Conservation (phyloP, 2,888 invertebrate genomes). For the Sturmia bella region DNA sequence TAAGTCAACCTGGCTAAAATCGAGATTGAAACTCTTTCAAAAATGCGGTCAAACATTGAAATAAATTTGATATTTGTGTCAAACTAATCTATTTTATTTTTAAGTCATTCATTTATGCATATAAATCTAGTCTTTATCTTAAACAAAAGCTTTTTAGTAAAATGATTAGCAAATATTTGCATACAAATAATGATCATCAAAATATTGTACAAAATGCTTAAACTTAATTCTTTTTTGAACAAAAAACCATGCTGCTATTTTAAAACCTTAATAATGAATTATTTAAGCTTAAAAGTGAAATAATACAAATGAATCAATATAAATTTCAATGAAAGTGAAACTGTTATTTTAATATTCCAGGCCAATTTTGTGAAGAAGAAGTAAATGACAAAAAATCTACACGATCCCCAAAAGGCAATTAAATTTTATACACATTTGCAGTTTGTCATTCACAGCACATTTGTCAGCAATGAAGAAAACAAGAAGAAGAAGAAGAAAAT, state of each 20-base stretch:
- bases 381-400: conserved; percentile 10
- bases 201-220: neutral
- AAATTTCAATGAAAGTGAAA: conserved; percentile 60
- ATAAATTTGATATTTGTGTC: neutral
- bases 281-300: conserved; percentile 17
- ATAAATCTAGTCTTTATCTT: neutral
- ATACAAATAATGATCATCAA: neutral
- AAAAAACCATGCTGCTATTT: neutral
- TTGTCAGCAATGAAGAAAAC: neutral
- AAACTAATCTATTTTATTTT: neutral
- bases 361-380: conserved; percentile 2
- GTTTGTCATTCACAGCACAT: conserved; percentile 3
- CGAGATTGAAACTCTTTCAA: neutral
- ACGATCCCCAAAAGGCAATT: neutral
- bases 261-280: neutral
- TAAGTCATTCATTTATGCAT: neutral
- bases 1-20: too few species aligned
- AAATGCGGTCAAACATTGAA: conserved; percentile 12
- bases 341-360: conserved; percentile 50
- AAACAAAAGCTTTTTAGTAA: too few species aligned
- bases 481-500: neutral
- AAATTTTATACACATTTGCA: conserved; percentile 2
- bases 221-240: neutral
- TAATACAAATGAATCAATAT: conserved; percentile 16
- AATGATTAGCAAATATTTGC: neutral